Base-by-base conservation (phyloP, 2,888 invertebrate species). In the Bembecia ichneumoniformis region DNA sequence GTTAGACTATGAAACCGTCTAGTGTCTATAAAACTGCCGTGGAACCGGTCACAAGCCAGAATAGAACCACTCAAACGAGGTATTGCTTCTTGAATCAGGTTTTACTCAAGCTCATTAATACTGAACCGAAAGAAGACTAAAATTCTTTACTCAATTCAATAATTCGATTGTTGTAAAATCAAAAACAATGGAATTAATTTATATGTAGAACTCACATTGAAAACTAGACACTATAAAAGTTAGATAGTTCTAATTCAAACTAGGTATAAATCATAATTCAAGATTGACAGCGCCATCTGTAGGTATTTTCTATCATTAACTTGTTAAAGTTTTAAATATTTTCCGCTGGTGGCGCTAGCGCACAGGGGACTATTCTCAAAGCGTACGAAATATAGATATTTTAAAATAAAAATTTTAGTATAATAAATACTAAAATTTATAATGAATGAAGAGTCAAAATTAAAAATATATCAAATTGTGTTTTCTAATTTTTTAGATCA, bases 1-100 rank as follows among this genome's bases (percentile, higher is more conserved):
- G 60, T 60, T 58, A 58, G 61, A 54, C 55, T 56, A 56, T 59
- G 58, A 58, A 60, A 56, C 57, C 57, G 53, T 58, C 56, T 10
- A 61, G 54, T 56, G 52, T 55, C 55, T 53, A 60, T 63, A 60
- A 57, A 62, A 63, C 54, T 54, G 55, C 55, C 54, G 53, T 50
- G 46, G 58, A 66, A 66, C 67, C 67, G 65, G 67, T 64, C 63
- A 57, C 50, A 47, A 55, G 49, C 54, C 53, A 55, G 59, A 58
- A 59, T 62, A 58, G 58, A 57, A 57, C 58, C 51, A 40, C 40
- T 40, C 14, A 14, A 14, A 40, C 40, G 14, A 40, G 40, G 40
- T 40, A 40, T 47, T 49, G 52, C 54, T 47, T 51, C 52, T 53
- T 50, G 48, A 48, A 51, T 52, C 55, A 46, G 49, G 51, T 53